These are phyloP conservation scores for Pteruthius melanotis DNA, from an alignment of 2,113 vertebrate genomes.

Conservation along the genomic window DNA sequence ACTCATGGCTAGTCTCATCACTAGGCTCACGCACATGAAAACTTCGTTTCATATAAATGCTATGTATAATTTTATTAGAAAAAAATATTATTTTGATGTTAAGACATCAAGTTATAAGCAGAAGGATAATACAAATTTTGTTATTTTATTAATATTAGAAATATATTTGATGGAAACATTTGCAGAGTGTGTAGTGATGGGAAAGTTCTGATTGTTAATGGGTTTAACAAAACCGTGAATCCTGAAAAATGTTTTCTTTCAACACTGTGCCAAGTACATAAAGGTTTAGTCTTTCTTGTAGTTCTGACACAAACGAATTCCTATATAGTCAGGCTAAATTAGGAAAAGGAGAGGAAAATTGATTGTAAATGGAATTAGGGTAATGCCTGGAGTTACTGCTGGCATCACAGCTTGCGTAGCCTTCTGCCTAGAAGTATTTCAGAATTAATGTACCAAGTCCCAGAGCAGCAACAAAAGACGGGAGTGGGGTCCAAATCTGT, in stretches of 20 bases:
- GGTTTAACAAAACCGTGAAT: neutral
- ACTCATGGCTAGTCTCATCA: neutral
- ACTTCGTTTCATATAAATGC: slow-evolving; percentile 24
- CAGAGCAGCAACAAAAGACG: neutral
- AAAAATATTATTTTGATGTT: slow-evolving; percentile 53
- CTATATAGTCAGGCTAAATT: neutral
- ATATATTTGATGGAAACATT: slow-evolving; percentile 59
- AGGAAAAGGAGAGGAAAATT: neutral
- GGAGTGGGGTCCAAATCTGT: neutral
- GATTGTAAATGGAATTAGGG: neutral
- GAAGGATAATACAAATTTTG: slow-evolving; percentile 27
- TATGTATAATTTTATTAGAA: slow-evolving; percentile 55
- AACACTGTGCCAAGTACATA: neutral
- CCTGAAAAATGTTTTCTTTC: neutral
- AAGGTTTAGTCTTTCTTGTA: neutral
- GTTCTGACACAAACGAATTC: neutral
- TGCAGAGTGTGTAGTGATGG: slow-evolving; percentile 5
- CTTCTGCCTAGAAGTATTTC: neutral
- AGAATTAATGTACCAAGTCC: neutral
- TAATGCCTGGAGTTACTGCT: neutral
- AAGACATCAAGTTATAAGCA: slow-evolving; percentile 47
- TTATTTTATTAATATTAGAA: slow-evolving; percentile 56
- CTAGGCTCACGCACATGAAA: neutral
- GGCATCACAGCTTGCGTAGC: neutral
- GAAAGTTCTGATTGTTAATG: neutral